Evolutionary conservation across 1,140 invertebrate species (phyloP), one percentile per base, ranked within the genome.

Genomic region (Lineus longissimus): DNA sequence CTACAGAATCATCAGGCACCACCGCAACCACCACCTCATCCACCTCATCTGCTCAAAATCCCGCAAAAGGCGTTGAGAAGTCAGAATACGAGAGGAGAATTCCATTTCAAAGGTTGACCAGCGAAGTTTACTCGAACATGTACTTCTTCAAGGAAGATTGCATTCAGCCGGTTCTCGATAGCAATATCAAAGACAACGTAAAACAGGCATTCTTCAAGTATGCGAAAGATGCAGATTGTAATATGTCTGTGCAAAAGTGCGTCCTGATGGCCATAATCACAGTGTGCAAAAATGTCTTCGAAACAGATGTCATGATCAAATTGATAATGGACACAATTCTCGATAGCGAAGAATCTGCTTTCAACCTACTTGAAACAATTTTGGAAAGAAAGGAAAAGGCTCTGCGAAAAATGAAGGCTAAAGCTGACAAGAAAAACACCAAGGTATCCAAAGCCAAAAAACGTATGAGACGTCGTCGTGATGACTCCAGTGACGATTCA

Each of bases 361-460:
- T 27, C 4, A n/a, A 27, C n/a, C 47, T 51, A n/a, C 47, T 51
- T 6, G 47, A 51, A 7, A 27, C 47, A n/a, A 51, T 51, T 4
- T 51, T 51, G 47, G 47, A 51, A n/a, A 51, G n/a, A n/a, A 51
- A 51, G n/a, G 47, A 51, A 23, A 27, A 51, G 25, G 47, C 47
- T n/a, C 6, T 51, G 47, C 6, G n/a, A 51, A 51, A 51, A n/a
- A 4, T 51, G 47, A 51, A 51, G 25, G n/a, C 47, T n/a, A 51
- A 51, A 7, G 47, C 25, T n/a, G 47, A 51, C 6, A 51, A 51
- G 47, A 51, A 51, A 51, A 51, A n/a, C n/a, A 51, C 4, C 4
- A 51, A 51, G 25, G 47, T 6, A 9, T 51, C 47, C 4, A 43
- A 43, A 19, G 40, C 40, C 40, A 27, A 19, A 9, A 19, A 51